Conservation (phyloP, 2,888 invertebrate species). For the Archaeoteleia sp. region DNA sequence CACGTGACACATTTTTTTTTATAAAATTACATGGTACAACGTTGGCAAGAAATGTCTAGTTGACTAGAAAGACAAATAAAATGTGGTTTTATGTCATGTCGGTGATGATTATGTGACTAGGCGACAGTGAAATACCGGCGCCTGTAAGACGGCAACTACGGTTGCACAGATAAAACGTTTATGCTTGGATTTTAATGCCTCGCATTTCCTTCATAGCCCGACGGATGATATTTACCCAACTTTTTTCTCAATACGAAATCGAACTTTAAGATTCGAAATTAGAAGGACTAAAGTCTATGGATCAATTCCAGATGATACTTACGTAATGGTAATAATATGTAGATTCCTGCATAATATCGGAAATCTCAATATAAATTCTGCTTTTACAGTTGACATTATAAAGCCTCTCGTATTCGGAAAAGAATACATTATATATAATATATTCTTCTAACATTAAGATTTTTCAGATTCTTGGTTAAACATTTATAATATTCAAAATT, state of each 20-base stretch:
- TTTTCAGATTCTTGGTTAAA: too few species aligned
- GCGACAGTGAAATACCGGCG: conserved; percentile 22
- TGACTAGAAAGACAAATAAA: too few species aligned
- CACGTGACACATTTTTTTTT: too few species aligned
- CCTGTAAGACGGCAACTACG: conserved; percentile 18
- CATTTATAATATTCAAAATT: too few species aligned
- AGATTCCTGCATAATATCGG: conserved; percentile 45
- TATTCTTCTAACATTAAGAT: conserved; percentile 23
- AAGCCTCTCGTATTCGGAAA: conserved; percentile 9
- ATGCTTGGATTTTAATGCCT: conserved; percentile 27
- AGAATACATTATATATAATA: conserved; percentile 23
- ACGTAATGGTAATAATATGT: conserved; percentile 45
- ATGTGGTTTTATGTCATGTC: too few species aligned
- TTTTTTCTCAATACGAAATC: conserved; percentile 4
- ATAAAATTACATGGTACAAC: too few species aligned
- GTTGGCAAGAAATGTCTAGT: too few species aligned
- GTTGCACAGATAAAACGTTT: conserved; percentile 26
- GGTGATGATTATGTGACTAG: conserved; percentile 22
- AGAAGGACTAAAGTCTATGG: conserved; percentile 27
- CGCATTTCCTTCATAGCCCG: conserved; percentile 19
- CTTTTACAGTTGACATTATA: conserved; percentile 18
- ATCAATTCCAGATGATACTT: conserved; percentile 19
- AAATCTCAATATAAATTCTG: conserved; percentile 36
- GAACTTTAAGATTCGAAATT: conserved; percentile 17
- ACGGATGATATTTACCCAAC: conserved; percentile 30